These are phyloP conservation scores for Cavia aperea DNA, from an alignment of 2,113 vertebrate genomes.

Conservation along the genomic window DNA sequence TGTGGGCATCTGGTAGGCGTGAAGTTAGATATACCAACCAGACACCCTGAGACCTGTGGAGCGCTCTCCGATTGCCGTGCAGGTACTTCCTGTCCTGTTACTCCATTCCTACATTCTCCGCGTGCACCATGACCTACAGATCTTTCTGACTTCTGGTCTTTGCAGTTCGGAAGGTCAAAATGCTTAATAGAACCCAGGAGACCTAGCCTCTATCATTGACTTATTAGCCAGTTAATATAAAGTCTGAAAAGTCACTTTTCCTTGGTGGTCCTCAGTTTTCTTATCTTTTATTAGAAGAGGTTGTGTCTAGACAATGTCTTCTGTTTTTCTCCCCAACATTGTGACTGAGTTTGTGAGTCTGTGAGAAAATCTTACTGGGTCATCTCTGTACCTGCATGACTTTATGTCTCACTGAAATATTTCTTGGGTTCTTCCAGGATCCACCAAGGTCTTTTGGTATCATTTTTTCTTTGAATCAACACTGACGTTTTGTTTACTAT, in stretches of 20 bases:
- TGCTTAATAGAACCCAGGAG: not conserved
- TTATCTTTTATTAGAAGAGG: not conserved
- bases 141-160: not conserved
- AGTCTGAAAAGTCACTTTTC: not conserved
- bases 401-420: not conserved
- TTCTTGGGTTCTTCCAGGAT: not conserved
- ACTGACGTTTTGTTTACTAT: not conserved
- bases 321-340: not conserved
- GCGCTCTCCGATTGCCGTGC: not conserved
- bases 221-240: not conserved
- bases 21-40: not conserved
- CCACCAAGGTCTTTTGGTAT: not conserved
- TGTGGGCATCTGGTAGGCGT: not conserved
- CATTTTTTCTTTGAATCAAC: not conserved
- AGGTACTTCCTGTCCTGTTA: not conserved
- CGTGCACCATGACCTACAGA: accelerated
- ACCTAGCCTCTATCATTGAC: not conserved
- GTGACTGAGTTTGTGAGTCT: not conserved
- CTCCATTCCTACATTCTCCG: not conserved
- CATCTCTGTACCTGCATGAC: not conserved
- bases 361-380: not conserved
- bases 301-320: not conserved
- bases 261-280: not conserved
- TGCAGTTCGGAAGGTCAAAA: not conserved
- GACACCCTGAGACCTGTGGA: not conserved